Base-by-base conservation (phyloP, 2,113 vertebrate species). In the Pollimyrus isidori region DNA sequence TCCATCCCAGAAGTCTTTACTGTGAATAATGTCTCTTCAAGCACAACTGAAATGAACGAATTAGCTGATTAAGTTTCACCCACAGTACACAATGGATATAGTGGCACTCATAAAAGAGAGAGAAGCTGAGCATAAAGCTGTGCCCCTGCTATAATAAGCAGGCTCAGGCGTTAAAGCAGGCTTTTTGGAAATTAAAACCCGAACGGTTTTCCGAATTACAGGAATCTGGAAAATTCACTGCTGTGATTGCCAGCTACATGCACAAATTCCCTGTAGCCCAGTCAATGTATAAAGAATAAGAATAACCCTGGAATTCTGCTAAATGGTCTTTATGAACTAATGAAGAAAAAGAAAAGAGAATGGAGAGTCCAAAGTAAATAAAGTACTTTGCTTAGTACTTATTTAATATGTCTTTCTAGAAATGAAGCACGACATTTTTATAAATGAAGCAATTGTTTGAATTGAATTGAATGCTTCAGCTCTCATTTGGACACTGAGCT, bases 11-110 rank as follows among this genome's bases (percentile, higher is more conserved):
- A 84, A 84, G 73, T 80, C 73, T 80, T 80, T 42, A 46, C 82
- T 84, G 39, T 84, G 82, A 84, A 84, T 84, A 84, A 84, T 48
- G 42, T 84, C 19, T 84, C 82, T 46, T 84, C 82, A 84, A 49
- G 42, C 45, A n/a, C 39, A 84, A 46, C 82, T 84, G 45, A 84
- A 84, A 84, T 84, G 82, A 84, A 84, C 45, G 39, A 84, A 23
- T 84, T 46, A 84, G 82, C 42, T 84, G 82, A 45, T 48, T 84
- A 48, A n/a, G 35, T 82, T 82, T 82, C 76, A 82, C 17, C 30
- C 76, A 45, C 35, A 82, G 30, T 45, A 82, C 11, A 82, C 76
- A 39, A 45, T 84, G 82, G 45, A 46, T 46, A 48, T 46, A 48
- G 45, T 49, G 82, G 19, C 39, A 84, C 21, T 23, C 82, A 84